Conservation (phyloP, 2,797 vertebrate species). For the Babyrousa celebensis region DNA sequence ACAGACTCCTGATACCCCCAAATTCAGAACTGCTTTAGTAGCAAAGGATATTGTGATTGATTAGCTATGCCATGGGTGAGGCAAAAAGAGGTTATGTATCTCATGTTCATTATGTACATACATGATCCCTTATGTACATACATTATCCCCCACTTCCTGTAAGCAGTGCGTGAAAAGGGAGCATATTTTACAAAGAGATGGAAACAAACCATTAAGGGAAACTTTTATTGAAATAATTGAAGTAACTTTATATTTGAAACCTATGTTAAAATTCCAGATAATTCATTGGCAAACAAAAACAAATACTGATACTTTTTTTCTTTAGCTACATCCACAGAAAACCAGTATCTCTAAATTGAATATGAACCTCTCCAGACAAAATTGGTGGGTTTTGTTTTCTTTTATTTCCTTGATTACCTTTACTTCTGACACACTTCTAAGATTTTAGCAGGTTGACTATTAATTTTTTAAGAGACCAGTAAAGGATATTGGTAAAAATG, state of each 20-base stretch:
- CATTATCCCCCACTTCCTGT: not conserved
- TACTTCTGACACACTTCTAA: constrained; percentile 31
- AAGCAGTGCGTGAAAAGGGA: not conserved
- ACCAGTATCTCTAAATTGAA: constrained; percentile 60
- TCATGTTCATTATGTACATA: not conserved
- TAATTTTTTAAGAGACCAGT: constrained; percentile 18
- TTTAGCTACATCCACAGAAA: not conserved
- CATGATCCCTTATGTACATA: not conserved
- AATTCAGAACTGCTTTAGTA: not conserved
- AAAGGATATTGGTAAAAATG: constrained; percentile 60
- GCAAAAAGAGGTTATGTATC: not conserved
- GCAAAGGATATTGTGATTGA: not conserved
- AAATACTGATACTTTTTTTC: constrained; percentile 1
- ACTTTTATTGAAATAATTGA: not conserved
- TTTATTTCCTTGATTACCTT: constrained; percentile 64
- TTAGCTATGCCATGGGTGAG: not conserved
- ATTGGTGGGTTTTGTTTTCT: not conserved
- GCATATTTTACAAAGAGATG: not conserved
- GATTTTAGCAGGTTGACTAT: constrained; percentile 1
- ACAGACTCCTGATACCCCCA: not conserved
- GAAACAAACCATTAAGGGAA: constrained; percentile 35
- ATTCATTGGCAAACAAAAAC: not conserved
- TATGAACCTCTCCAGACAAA: constrained; percentile 30
- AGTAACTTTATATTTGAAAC: constrained; percentile 57
- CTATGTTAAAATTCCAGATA: constrained; percentile 46